Evolutionary conservation across 2,797 vertebrate genomes (phyloP), one percentile per base, ranked within the genome.

Genomic region (Basileuterus tristriatus): DNA sequence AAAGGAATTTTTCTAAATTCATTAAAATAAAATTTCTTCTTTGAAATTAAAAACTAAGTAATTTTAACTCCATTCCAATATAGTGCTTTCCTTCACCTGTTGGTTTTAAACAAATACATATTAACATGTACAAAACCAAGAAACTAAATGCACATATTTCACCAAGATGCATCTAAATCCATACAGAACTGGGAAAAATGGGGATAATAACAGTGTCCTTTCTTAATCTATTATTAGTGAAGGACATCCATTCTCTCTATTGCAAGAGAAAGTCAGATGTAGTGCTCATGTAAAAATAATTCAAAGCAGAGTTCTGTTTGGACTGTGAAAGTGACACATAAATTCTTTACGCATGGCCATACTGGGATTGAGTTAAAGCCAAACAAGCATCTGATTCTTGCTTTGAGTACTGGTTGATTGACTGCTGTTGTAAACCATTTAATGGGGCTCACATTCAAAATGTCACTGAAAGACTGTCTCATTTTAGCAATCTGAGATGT

Each of bases 381-480:
- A 94, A 93, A 80, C 20, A 81, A 50, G n/a, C 60, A 83, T 76
- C 53, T 83, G 50, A 83, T 52, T 94, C 53, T 83, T 94, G 79
- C 76, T 86, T 47, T 86, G 81, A 94, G 83, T 60, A 64, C 37
- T 46, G 53, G 49, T 32, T 94, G 91, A 94, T 41, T 95, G 82
- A 95, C 72, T 83, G 83, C 39, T 86, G 65, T 52, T 96, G 87
- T 83, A 89, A 93, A 87, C 36, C 43, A 65, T 83, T 87, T 90
- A 94, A 94, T 91, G 26, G 72, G 41, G 70, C 29, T 52, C 15
- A 47, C 24, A 58, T 55, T 82, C 46, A 70, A 68, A 87, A 89
- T 44, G 58, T 43, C 75, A 34, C 36, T 89, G 79, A 78, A 89
- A 85, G 43, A 81, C 43, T 80, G 47, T 46, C 64, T 84, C 43